Percentiles rank a stretch among this genome's conserved stretches.
Evolutionary conservation across 2,888 invertebrate genomes (phyloP).

Genomic region (Mythimna loreyi): DNA sequence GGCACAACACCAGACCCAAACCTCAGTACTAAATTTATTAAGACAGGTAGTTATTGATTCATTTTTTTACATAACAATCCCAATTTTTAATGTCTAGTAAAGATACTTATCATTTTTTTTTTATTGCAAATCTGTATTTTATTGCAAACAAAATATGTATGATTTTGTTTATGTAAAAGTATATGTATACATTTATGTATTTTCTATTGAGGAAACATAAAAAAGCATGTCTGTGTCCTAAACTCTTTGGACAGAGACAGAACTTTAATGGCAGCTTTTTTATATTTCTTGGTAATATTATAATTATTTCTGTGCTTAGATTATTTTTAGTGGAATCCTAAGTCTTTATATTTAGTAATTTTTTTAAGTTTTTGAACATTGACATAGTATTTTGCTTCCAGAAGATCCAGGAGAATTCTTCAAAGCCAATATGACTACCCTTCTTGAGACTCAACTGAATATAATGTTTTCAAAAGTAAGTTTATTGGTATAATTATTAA

Average conservation of each 20-base stretch:
- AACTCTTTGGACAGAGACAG: background rate
- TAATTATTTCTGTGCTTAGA: background rate
- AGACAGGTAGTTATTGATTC: constrained; percentile 71
- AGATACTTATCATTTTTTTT: background rate
- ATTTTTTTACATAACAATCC: constrained; percentile 23
- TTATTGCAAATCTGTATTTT: background rate
- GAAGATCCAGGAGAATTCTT: constrained; percentile 67
- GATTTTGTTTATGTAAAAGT: background rate
- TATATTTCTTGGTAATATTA: background rate
- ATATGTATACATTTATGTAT: background rate
- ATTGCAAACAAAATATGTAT: background rate
- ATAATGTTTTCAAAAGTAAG: constrained; percentile 72
- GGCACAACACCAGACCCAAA: constrained; percentile 35
- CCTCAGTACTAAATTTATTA: constrained; percentile 24
- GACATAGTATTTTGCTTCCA: constrained; percentile 53
- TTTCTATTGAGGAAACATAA: constrained; percentile 6
- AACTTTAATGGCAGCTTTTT: background rate
- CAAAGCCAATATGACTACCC: constrained; percentile 64
- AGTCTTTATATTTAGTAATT: background rate
- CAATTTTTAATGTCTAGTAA: background rate
- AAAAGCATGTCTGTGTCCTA: background rate
- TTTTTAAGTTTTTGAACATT: background rate
- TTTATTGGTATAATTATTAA: background rate
- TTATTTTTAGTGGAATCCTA: background rate
- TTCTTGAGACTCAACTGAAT: constrained; percentile 61